Conservation (phyloP, 2,797 vertebrate species). For the Tokudaia tokunoshimensis region DNA sequence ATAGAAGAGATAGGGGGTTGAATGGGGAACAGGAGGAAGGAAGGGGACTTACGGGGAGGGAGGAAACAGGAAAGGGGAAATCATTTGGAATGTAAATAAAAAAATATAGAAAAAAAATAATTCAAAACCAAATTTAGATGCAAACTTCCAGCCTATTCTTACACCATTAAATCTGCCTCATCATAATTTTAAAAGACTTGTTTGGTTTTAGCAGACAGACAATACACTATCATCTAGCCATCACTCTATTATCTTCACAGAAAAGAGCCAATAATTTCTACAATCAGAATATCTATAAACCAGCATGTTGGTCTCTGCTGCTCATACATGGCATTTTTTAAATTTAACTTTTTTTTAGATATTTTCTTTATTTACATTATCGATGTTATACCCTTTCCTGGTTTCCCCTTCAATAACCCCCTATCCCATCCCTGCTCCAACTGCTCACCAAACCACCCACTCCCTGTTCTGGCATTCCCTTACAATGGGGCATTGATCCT, state of each 20-base stretch:
- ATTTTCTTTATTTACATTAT: no score
- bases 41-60: no score
- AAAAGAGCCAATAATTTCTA: slow-evolving; percentile 38
- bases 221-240: slow-evolving; percentile 22
- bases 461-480: no score
- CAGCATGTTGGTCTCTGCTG: neutral
- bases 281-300: slow-evolving; percentile 15
- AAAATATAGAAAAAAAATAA: neutral
- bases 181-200: slow-evolving; percentile 43
- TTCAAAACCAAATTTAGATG: slow-evolving; percentile 77
- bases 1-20: no score
- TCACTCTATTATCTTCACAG: slow-evolving; percentile 18
- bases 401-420: no score
- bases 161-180: neutral
- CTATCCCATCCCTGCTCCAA: no score
- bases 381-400: no score
- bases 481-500: no score
- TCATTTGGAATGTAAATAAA: no score
- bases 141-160: slow-evolving; percentile 76
- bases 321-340: slow-evolving; percentile 14
- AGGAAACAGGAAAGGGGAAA: no score
- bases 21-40: no score
- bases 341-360: neutral
- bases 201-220: slow-evolving; percentile 50
- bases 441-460: no score